A percentile compares a stretch with the other conserved stretches of the same genome.
Conservation (phyloP, 2,113 vertebrate genomes). For the Mirounga angustirostris region DNA sequence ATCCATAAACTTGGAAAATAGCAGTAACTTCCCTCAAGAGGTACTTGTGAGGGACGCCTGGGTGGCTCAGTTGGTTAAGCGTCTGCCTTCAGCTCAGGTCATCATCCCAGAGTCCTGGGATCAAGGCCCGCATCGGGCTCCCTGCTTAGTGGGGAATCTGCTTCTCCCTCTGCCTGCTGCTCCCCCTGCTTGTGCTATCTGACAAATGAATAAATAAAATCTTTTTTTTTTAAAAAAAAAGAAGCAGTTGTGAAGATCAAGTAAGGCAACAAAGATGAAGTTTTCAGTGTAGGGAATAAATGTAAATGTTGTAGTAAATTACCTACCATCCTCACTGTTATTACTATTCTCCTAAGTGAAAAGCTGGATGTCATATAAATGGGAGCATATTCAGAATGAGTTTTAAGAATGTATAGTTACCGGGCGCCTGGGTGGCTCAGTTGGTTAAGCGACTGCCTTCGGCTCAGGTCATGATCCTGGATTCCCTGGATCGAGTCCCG, state of each 20-base stretch:
- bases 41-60: not conserved
- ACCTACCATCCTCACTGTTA: not conserved
- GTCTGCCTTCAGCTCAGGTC: not conserved
- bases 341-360: not conserved
- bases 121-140: rapidly evolving
- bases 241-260: not conserved
- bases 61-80: not conserved
- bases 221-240: not conserved
- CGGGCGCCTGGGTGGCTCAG: no score
- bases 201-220: not conserved
- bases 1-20: not conserved
- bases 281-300: not conserved
- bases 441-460: no score
- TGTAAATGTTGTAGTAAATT: not conserved
- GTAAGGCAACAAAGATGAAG: not conserved
- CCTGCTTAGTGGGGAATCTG: not conserved
- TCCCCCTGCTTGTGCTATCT: not conserved
- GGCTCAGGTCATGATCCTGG: no score
- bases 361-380: not conserved
- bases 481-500: no score
- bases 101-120: not conserved
- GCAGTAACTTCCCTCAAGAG: not conserved
- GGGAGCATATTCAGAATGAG: not conserved
- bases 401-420: not conserved
- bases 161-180: not conserved